phyloP scores from a whole-genome alignment of 2,888 invertebrate species.

The Abrostola triplasia region DNA sequence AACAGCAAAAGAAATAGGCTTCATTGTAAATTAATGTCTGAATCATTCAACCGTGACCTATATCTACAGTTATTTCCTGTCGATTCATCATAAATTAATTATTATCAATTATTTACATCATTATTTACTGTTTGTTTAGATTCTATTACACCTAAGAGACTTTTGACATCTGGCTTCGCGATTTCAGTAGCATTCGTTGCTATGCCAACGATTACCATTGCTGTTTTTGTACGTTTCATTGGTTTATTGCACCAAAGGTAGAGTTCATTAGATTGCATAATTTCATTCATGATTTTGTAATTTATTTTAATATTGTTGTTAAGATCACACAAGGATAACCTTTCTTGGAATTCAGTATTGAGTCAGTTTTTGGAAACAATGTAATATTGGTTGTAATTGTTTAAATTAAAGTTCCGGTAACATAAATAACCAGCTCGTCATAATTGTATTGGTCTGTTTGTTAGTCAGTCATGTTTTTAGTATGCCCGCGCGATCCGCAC shows the following conservation, averaged over 20 bases:
- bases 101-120: constrained; percentile 31
- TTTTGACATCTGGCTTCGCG: constrained; percentile 29
- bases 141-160: constrained; percentile 13
- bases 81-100: constrained; percentile 36
- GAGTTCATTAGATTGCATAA: constrained; percentile 23
- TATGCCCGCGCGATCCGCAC: constrained; percentile 86
- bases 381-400: constrained; percentile 13
- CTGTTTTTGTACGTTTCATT: constrained; percentile 9
- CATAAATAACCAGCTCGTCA: constrained; percentile 6
- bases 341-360: constrained; percentile 19
- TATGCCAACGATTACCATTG: constrained; percentile 16
- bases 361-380: constrained; percentile 20
- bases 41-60: constrained; percentile 49
- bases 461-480: constrained; percentile 64
- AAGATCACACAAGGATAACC: constrained; percentile 15
- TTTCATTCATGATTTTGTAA: constrained; percentile 35
- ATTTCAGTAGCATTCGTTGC: constrained; percentile 27
- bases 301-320: constrained; percentile 8
- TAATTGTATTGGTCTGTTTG: constrained; percentile 13
- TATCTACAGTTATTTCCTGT: constrained; percentile 41
- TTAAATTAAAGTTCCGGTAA: constrained; percentile 8
- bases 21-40: constrained; percentile 21
- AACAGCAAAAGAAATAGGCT: constrained; percentile 24
- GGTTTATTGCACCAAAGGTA: constrained; percentile 31
- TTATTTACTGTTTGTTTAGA: constrained; percentile 30